These are phyloP conservation scores for Arothron firmamentum DNA, from an alignment of 2,113 vertebrate species.

Conservation along the genomic window DNA sequence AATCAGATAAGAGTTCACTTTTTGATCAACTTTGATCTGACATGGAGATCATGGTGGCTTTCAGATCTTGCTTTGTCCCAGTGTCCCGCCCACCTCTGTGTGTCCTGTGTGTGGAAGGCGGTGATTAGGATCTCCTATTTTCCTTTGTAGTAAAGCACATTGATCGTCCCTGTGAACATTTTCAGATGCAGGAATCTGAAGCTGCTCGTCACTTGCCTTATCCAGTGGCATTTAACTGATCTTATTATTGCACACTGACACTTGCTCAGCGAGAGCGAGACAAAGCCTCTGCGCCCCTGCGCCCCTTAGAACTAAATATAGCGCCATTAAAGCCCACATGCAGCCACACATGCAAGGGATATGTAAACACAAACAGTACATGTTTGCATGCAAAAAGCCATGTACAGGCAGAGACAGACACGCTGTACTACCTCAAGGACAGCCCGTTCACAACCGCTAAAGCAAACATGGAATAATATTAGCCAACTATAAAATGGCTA, in stretches of 20 bases:
- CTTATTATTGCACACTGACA: conserved; percentile 38
- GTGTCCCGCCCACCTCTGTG: too few species aligned
- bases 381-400: conserved; percentile 1
- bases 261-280: background rate
- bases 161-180: too few species aligned
- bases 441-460: conserved; percentile 37
- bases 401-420: conserved; percentile 18
- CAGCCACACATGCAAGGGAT: background rate
- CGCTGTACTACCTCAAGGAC: conserved; percentile 29
- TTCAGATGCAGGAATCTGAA: too few species aligned
- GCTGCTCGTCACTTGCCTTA: too few species aligned
- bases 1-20: too few species aligned
- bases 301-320: conserved; percentile 25
- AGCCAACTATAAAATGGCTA: conserved; percentile 55
- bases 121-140: too few species aligned
- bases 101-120: too few species aligned
- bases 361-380: conserved; percentile 2
- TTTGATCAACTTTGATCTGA: too few species aligned
- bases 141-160: too few species aligned
- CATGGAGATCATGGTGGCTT: too few species aligned
- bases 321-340: conserved; percentile 6
- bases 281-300: conserved; percentile 20
- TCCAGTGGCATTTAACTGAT: conserved; percentile 1
- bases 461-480: conserved; percentile 63
- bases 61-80: too few species aligned